These are phyloP conservation scores for Anabacerthia variegaticeps DNA, from an alignment of 2,797 vertebrate species.

Conservation along the genomic window DNA sequence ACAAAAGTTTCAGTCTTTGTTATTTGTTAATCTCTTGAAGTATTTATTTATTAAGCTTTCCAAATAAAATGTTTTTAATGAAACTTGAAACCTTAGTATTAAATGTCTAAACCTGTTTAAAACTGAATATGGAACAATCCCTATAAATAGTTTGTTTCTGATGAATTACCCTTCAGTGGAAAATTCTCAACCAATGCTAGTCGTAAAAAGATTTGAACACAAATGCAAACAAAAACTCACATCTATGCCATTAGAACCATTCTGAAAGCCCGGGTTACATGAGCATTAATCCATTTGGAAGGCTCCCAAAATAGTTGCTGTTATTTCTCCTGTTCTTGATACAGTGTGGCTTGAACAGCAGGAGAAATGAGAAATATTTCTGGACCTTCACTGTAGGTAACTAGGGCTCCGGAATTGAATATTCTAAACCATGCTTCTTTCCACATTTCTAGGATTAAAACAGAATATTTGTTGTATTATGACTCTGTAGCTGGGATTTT, in stretches of 20 bases:
- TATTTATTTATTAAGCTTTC: slow-evolving; percentile 27
- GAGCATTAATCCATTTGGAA: slow-evolving; percentile 39
- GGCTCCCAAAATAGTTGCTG: slow-evolving; percentile 34
- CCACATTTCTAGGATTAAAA: neutral
- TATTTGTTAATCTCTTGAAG: neutral
- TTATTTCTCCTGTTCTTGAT: slow-evolving; percentile 3
- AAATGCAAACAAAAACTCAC: neutral
- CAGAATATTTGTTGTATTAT: neutral
- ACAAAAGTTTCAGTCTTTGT: neutral
- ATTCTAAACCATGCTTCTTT: neutral
- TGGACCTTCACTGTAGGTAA: neutral
- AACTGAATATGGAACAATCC: neutral
- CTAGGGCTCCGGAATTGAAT: neutral
- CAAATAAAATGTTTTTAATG: slow-evolving; percentile 5
- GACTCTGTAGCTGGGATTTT: neutral
- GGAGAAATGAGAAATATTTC: slow-evolving; percentile 1
- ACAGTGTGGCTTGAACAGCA: neutral
- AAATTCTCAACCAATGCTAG: neutral
- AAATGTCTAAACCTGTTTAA: slow-evolving; percentile 9
- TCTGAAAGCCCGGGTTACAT: neutral
- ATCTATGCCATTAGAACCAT: slow-evolving; percentile 32
- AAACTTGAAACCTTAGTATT: neutral
- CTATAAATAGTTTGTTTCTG: slow-evolving; percentile 36
- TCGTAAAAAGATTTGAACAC: neutral
- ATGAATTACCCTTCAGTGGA: slow-evolving; percentile 28